Evolutionary conservation across 2,113 vertebrate genomes (phyloP), one percentile per base, ranked within the genome.

Genomic region (Chionis minor): DNA sequence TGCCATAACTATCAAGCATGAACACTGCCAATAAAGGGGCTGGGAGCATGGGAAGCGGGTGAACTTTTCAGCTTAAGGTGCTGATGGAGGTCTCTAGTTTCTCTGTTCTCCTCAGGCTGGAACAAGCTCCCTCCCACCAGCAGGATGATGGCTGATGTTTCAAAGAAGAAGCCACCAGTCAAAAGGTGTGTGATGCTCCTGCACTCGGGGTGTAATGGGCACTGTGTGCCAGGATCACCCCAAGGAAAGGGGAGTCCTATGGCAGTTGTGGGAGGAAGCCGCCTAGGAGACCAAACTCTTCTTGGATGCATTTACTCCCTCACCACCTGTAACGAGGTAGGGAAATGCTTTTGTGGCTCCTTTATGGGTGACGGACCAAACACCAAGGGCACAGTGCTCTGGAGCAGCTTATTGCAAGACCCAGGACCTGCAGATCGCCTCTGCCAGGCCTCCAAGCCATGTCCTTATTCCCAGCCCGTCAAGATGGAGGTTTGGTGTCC

Each of bases 111-210:
- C 77, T 35, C 69, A 98, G 98, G 98, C 33, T 95, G 95, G 86
- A 97, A 96, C 84, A 94, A 96, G 73, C 93, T 98, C 42, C 98
- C 98, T 90, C 49, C 98, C 14, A 8, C 91, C 62, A 93, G 80
- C 81, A 97, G 58, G 86, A 42, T 98, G 97, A 97, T 97, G 94
- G 96, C 93, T 12, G 97, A 98, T 13, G 86, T 93, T 80, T 88
- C 21, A 14, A 94, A 95, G 92, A 94, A 62, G 88, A 90, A 97
- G 54, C 62, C 91, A 2, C 77, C 71, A 1, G 92, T 83, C 30
- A 86, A 96, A 92, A 97, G 96, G 98, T 98, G 90, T 3, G 69
- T 94, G 80, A 74, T 63, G 28, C 38, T 47, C 38, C 51, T 55
- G 10, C 2, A 1, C 18, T 77, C 0, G 0, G 24, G 24, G 6